phyloP scores from a whole-genome alignment of 2,888 invertebrate genomes.

The Spialia ferax region DNA sequence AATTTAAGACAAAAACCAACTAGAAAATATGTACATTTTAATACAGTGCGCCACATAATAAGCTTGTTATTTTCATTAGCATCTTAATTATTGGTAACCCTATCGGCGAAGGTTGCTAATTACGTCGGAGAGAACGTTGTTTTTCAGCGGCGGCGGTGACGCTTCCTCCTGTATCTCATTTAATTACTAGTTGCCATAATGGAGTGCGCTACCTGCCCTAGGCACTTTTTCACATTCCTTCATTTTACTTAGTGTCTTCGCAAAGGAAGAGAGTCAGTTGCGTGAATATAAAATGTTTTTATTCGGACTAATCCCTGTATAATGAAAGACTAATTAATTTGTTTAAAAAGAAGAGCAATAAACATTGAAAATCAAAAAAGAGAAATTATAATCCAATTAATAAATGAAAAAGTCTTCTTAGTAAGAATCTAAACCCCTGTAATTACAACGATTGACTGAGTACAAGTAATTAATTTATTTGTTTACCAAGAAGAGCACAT shows the following conservation, averaged over 20 bases:
- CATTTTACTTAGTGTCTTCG: not conserved
- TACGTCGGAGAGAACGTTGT: slow-evolving; percentile 67
- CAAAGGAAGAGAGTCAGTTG: not conserved
- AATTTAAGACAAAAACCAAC: not conserved
- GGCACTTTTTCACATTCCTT: slow-evolving; percentile 5
- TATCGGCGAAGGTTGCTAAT: slow-evolving; percentile 70
- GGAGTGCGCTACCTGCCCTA: slow-evolving; percentile 44
- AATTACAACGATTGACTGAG: not conserved
- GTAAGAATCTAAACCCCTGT: not conserved
- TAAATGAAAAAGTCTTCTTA: not conserved
- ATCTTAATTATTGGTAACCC: slow-evolving; percentile 52
- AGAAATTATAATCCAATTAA: not conserved
- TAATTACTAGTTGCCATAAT: slow-evolving; percentile 57
- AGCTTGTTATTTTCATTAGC: slow-evolving; percentile 23
- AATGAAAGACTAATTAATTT: too few relatives aligned
- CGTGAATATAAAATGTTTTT: not conserved
- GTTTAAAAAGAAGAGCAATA: too few relatives aligned
- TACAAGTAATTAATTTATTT: slow-evolving; percentile 16
- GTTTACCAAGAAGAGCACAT: slow-evolving; percentile 18
- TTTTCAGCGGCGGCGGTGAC: slow-evolving; percentile 61
- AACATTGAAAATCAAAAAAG: too few relatives aligned
- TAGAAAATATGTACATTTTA: not conserved
- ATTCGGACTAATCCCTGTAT: too few relatives aligned
- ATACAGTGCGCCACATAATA: not conserved
- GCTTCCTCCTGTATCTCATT: slow-evolving; percentile 70